Evolutionary conservation across 2,113 vertebrate species (phyloP).

Genomic region (Eurypyga helias): DNA sequence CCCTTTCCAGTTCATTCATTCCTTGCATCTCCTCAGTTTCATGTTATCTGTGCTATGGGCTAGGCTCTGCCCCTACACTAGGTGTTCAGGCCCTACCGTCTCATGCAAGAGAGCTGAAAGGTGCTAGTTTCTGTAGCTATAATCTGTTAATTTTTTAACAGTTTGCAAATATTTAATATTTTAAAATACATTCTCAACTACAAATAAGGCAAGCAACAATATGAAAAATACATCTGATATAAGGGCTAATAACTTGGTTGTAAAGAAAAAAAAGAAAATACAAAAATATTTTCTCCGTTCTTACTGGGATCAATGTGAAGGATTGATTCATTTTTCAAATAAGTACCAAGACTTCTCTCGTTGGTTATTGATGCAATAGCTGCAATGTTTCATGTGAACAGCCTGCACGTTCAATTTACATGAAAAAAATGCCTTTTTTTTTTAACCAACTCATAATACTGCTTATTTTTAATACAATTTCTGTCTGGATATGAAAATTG

Average conservation of each 20-base stretch:
- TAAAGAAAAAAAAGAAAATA: not conserved
- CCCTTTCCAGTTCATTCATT: not conserved
- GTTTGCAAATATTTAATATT: not conserved
- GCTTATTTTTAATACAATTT: not conserved
- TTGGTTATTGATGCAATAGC: not conserved
- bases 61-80: not conserved
- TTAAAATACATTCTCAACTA: not conserved
- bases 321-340: not conserved
- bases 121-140: not conserved
- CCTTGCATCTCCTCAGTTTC: accelerated
- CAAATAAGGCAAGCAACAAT: not conserved
- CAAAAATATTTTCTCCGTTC: not conserved
- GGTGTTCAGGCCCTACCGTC: no score
- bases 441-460: not conserved
- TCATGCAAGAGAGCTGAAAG: not conserved
- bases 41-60: accelerated
- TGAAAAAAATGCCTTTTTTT: not conserved
- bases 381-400: not conserved
- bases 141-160: not conserved
- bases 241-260: not conserved
- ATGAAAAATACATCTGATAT: not conserved
- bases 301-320: not conserved
- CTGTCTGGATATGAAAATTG: not conserved
- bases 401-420: not conserved
- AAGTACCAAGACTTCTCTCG: not conserved